Base-by-base conservation (phyloP, 92 coral and sea anemone genomes). In the Palythoa grandiflora region DNA sequence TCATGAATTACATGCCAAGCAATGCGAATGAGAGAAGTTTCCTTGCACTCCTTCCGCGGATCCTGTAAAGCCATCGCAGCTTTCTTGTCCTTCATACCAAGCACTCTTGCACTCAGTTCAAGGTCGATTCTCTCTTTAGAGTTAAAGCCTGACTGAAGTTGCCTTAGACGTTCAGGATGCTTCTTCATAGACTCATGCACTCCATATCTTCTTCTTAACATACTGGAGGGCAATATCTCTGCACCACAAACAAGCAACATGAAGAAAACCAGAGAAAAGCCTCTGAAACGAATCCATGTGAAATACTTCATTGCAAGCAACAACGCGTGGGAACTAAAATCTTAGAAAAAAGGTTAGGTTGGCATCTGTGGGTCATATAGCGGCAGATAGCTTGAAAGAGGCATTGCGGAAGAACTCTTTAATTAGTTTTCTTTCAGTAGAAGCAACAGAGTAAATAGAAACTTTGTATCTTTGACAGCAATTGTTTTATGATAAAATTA, bases 201-300 rank as follows among this genome's bases (percentile, higher is more conserved):
- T 8, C 89, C 93, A 52, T 94, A 94, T 73, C 86, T 87, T n/a
- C 91, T 87, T 39, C 55, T 72, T 70, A 89, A 71, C 61, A 65
- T 21, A 47, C 21, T 5, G 13, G 28, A 19, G 40, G 75, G 21
- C 12, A 39, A 65, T 44, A 79, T 1, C 39, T 68, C 75, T 11
- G 39, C 47, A 63, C 57, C 54, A 12, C 20, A 65, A 1, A 5
- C 75, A 10, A 51, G 75, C 15, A 66, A 1, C 9, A 66, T 0
- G 12, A 47, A 9, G 6, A 53, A 19, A 66, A 53, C 86, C 44
- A 81, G n/a, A 28, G 61, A 5, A 21, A 51, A 2, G 15, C n/a
- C 11, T 52, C 86, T 81, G 59, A 44, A 81, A 81, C 21, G 15
- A 1, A 51, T 10, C 44, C 5, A 39, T 10, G 5, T 28, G 48